Evolutionary conservation across 1,140 invertebrate genomes (phyloP).

Genomic region (Callitettix versicolor): DNA sequence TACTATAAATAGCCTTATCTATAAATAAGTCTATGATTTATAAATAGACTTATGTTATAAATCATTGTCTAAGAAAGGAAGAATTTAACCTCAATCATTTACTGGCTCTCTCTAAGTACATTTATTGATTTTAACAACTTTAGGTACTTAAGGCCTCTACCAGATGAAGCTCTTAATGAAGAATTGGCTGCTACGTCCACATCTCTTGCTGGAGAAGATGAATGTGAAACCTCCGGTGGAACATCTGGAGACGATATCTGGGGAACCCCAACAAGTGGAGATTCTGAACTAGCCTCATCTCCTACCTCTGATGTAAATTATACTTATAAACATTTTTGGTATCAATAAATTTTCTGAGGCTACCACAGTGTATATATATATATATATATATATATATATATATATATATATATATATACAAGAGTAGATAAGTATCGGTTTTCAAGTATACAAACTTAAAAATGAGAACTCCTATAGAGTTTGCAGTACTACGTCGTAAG

Average conservation of each 20-base stretch:
- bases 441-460: too few species aligned
- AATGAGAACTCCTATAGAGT: too few species aligned
- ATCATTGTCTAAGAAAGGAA: too few species aligned
- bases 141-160: conserved; percentile 23
- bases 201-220: conserved; percentile 33
- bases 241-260: conserved; percentile 73
- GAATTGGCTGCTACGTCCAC: conserved; percentile 38
- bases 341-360: too few species aligned
- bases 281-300: conserved; percentile 19
- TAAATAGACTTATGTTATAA: too few species aligned
- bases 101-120: conserved; percentile 33
- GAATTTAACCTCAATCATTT: too few species aligned
- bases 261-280: conserved; percentile 74
- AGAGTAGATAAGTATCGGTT: background rate
- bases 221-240: conserved; percentile 60
- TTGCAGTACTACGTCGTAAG: too few species aligned
- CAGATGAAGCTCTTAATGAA: conserved; percentile 18
- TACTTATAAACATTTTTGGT: too few species aligned
- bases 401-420: too few species aligned
- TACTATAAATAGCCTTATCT: too few species aligned
- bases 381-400: background rate
- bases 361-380: background rate
- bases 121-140: conserved; percentile 43
- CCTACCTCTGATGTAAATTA: conserved; percentile 19
- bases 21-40: too few species aligned